Evolutionary conservation across 1,140 invertebrate species (phyloP), one percentile per base, ranked within the genome.

Genomic region (Bactericera cockerelli): DNA sequence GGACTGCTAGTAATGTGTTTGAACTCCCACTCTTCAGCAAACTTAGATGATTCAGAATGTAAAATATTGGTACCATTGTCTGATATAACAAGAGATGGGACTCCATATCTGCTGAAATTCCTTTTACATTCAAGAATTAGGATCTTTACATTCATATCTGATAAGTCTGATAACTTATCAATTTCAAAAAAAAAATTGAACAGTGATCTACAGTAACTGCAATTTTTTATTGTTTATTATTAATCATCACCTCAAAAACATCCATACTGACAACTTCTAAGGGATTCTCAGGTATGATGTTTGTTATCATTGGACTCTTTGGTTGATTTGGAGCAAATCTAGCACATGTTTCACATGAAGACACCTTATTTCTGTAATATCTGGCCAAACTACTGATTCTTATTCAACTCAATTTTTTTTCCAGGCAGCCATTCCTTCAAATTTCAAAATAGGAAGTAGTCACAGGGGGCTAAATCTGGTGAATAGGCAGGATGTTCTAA

Each of bases 381-480:
- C 33, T 11, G 33, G 33, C 33, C 33, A 36, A 36, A 36, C 10
- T 36, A 36, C 33, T 36, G 33, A 36, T 63, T 58, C 21, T 63
- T 60, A 53, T 62, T 33, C 25, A 28, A 57, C 1, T 38, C 24
- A 36, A 62, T 61, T n/a, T 39, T 26, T 13, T 59, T 49, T 55
- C 55, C 62, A 36, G 24, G 55, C n/a, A 64, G 56, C 53, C 36
- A 38, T 19, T 60, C 57, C 59, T 64, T 65, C 24, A 65, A 53
- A 26, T 63, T 38, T 26, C 14, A 24, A 57, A 72, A 73, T 14
- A 71, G 61, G 53, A 65, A 61, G 22, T 64, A 71, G 53, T 72
- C 65, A 49, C 63, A 65, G 3, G 65, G 64, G n/a, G 66, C 63
- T 31, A 72, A 61, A 59, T 72, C 69, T 49, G 66, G 69, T 55